A percentile compares a stretch with the other conserved stretches of the same genome.
These are phyloP conservation scores for Caenorhabditis sp. DNA, from an alignment of 2,888 invertebrate genomes.

Conservation along the genomic window DNA sequence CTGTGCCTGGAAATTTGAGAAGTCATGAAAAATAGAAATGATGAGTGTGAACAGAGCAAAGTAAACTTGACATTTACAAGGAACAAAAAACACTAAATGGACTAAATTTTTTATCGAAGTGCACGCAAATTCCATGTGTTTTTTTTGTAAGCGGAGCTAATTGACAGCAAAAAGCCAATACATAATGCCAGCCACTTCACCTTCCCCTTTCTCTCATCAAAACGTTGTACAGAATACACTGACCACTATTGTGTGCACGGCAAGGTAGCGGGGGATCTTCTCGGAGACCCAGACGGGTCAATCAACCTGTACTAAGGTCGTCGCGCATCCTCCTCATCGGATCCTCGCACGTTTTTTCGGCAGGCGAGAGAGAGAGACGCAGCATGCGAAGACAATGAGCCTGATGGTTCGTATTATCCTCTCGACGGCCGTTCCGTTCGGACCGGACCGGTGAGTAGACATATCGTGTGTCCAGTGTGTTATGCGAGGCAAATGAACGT, in stretches of 20 bases:
- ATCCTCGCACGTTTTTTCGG: background rate
- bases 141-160: background rate
- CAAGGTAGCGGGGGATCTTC: background rate
- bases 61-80: background rate
- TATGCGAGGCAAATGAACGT: constrained; percentile 18
- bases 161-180: background rate
- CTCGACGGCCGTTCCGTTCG: too few relatives aligned
- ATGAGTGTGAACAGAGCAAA: too few relatives aligned
- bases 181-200: background rate
- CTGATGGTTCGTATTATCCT: constrained; percentile 12
- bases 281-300: background rate
- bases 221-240: too few relatives aligned
- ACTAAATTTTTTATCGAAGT: too few relatives aligned
- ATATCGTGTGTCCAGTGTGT: constrained; percentile 49
- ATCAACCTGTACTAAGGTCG: constrained; percentile 4
- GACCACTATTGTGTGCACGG: constrained; percentile 3
- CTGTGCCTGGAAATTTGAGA: background rate
- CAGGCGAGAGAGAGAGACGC: background rate
- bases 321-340: constrained; percentile 4
- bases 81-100: too few relatives aligned
- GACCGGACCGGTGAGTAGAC: constrained; percentile 40
- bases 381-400: constrained; percentile 26
- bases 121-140: too few relatives aligned
- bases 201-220: too few relatives aligned
- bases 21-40: too few relatives aligned